These are phyloP conservation scores for Lophius piscatorius DNA, from an alignment of 2,113 vertebrate species.

Conservation along the genomic window DNA sequence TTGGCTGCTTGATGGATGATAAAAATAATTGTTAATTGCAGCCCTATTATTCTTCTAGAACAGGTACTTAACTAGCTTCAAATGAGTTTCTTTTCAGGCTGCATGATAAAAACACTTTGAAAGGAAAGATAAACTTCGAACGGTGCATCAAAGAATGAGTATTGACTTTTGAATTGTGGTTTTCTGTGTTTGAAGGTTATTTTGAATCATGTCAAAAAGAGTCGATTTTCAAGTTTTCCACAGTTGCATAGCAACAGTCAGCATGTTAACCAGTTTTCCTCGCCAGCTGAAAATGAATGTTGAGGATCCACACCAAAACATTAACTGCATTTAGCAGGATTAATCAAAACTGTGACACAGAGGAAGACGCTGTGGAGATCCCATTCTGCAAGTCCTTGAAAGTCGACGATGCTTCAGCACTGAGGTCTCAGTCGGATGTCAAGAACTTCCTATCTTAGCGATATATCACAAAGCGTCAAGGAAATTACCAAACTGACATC, in stretches of 20 bases:
- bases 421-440: slow-evolving; percentile 7
- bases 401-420: slow-evolving; percentile 13
- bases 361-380: neutral
- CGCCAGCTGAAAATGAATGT: slow-evolving; percentile 41
- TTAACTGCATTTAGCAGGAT: slow-evolving; percentile 34
- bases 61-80: neutral
- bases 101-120: neutral
- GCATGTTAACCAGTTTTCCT: slow-evolving; percentile 38
- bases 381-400: slow-evolving; percentile 6
- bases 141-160: neutral
- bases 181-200: slow-evolving; percentile 26
- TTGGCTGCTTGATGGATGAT: neutral
- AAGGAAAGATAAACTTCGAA: neutral
- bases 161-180: neutral
- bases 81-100: neutral
- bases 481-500: slow-evolving; percentile 17
- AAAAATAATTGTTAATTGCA: neutral
- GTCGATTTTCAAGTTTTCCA: slow-evolving; percentile 37
- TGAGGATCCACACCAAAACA: slow-evolving; percentile 31
- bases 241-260: slow-evolving; percentile 63
- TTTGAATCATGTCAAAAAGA: slow-evolving; percentile 38
- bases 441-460: slow-evolving; percentile 30
- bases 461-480: slow-evolving; percentile 29
- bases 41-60: too few species aligned
- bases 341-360: slow-evolving; percentile 11